A percentile compares a stretch with the other conserved stretches of the same genome.
Conservation (phyloP, 1,140 invertebrate species). For the Conopomorpha cramerella region DNA sequence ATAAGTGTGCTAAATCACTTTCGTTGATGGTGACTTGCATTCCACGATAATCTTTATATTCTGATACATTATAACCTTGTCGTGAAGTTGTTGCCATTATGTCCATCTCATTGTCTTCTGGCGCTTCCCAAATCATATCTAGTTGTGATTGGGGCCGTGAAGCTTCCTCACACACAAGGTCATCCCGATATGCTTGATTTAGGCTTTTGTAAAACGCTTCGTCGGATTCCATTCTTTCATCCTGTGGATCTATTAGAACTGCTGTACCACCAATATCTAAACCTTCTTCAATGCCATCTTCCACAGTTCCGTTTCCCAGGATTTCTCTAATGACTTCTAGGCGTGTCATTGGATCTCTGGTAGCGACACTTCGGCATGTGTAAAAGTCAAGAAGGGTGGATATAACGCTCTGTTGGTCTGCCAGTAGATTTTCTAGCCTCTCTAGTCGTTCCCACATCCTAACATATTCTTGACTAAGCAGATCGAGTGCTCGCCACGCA, state of each 20-base stretch:
- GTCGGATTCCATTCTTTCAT: constrained; percentile 71
- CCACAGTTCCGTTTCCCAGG: constrained; percentile 63
- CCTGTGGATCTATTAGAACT: constrained; percentile 35
- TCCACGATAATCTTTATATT: constrained; percentile 80
- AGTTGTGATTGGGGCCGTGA: constrained; percentile 70
- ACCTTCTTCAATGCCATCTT: constrained; percentile 66
- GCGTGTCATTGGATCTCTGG: constrained; percentile 52
- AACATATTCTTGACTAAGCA: constrained; percentile 89
- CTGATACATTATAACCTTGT: constrained; percentile 76
- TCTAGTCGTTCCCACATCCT: constrained; percentile 93
- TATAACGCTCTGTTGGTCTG: constrained; percentile 91
- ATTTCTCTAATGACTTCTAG: constrained; percentile 66
- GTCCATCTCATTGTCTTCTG: constrained; percentile 62
- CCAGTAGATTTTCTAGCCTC: constrained; percentile 85
- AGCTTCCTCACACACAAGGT: constrained; percentile 68
- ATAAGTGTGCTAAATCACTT: constrained; percentile 76
- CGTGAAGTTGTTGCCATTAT: constrained; percentile 36
- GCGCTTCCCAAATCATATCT: constrained; percentile 81
- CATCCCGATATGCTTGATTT: constrained; percentile 84
- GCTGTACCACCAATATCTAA: constrained; percentile 54
- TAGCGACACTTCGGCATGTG: constrained; percentile 42
- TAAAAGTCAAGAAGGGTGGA: constrained; percentile 85
- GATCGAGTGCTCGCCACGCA: constrained; percentile 88
- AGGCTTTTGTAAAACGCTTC: constrained; percentile 88
- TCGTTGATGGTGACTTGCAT: constrained; percentile 71